Percentiles rank a stretch among this genome's conserved stretches.
Evolutionary conservation across 2,113 vertebrate genomes (phyloP).

Genomic region (Rhabdomys dilectus): DNA sequence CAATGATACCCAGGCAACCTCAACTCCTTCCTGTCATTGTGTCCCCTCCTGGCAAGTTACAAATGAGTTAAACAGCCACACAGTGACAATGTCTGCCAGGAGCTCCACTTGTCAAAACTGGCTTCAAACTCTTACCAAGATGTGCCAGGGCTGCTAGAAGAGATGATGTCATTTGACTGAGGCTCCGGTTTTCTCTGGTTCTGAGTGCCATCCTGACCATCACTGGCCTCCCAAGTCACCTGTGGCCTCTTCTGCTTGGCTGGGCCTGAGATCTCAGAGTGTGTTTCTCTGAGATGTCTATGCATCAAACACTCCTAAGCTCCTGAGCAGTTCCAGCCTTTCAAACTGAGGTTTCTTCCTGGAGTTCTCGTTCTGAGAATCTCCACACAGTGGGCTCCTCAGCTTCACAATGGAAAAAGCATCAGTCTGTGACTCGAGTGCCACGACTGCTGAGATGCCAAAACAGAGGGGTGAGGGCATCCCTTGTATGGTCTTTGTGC

Average conservation of each 20-base stretch:
- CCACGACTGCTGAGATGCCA: not conserved
- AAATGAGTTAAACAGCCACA: conserved; percentile 5
- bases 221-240: not conserved
- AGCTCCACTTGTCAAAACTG: not conserved
- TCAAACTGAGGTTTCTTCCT: not conserved
- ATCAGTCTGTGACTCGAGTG: not conserved
- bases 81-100: not conserved
- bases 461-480: not conserved
- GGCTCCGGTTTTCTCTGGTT: not conserved
- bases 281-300: not conserved
- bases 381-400: rapidly evolving
- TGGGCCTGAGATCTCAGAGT: not conserved
- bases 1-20: not conserved
- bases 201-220: not conserved
- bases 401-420: not conserved
- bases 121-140: not conserved
- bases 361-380: not conserved
- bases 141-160: rapidly evolving
- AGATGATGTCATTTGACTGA: not conserved
- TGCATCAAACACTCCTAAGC: too few species aligned
- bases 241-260: not conserved
- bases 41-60: not conserved
- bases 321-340: not conserved
- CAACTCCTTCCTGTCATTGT: not conserved
- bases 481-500: not conserved